Percentiles rank a stretch among this genome's conserved stretches.
phyloP scores from a whole-genome alignment of 2,113 vertebrate genomes.

The Opisthocomus hoazin region DNA sequence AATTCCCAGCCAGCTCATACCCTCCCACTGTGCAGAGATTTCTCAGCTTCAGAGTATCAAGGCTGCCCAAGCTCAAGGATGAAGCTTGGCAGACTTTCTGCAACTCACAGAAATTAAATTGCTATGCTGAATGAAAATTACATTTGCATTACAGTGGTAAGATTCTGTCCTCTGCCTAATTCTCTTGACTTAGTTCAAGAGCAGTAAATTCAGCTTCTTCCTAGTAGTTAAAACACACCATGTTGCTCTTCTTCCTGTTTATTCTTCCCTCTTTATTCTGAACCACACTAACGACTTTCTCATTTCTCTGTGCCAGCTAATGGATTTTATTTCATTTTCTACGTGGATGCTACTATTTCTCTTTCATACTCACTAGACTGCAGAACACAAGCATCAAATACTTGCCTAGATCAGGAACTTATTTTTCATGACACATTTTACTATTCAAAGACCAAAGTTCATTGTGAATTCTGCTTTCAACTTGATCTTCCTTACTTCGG shows the following conservation, averaged over 20 bases:
- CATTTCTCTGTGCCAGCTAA: neutral
- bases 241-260: neutral
- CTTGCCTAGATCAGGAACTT: neutral
- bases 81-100: neutral
- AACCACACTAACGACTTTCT: neutral
- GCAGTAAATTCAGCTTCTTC: neutral
- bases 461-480: neutral
- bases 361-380: neutral
- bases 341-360: neutral
- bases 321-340: neutral
- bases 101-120: neutral
- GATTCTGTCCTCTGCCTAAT: neutral
- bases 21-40: accelerated
- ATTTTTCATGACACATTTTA: neutral
- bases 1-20: neutral
- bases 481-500: neutral
- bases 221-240: neutral
- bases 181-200: neutral
- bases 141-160: neutral
- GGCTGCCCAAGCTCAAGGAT: neutral
- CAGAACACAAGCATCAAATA: neutral
- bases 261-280: neutral
- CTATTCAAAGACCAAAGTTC: neutral
- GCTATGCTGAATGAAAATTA: neutral
- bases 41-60: neutral